A percentile compares a stretch with the other conserved stretches of the same genome.
phyloP scores from a whole-genome alignment of 2,888 invertebrate species.

The Drosophila maculinotata region DNA sequence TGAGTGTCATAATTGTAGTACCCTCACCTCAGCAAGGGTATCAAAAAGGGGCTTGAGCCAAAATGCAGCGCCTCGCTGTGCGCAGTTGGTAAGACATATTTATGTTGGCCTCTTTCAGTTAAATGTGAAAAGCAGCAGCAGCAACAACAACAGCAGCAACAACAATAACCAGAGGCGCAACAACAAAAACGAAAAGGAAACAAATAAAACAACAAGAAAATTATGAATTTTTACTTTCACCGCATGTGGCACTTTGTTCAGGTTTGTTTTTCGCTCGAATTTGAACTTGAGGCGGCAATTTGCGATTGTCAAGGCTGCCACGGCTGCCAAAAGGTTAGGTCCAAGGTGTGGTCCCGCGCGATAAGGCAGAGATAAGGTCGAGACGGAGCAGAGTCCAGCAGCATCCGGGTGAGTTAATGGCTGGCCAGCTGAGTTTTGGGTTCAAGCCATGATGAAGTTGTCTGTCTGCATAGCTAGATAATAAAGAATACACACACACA shows the following conservation, averaged over 20 bases:
- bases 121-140: conserved; percentile 50
- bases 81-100: conserved; percentile 68
- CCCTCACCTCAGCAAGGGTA: conserved; percentile 4
- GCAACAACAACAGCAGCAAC: conserved; percentile 24
- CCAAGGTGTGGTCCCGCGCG: conserved; percentile 66
- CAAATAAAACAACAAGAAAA: conserved; percentile 43
- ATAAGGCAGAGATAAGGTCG: conserved; percentile 37
- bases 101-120: conserved; percentile 66
- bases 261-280: conserved; percentile 68
- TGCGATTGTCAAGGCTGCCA: conserved; percentile 67
- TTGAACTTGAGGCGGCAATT: conserved; percentile 66
- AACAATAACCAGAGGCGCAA: conserved; percentile 11
- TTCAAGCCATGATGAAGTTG: conserved; percentile 63
- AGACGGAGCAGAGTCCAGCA: too few species aligned
- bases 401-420: conserved; percentile 20
- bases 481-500: conserved; percentile 12
- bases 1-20: neutral
- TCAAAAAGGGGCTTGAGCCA: conserved; percentile 67
- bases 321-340: conserved; percentile 62
- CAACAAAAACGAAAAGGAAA: conserved; percentile 12
- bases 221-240: conserved; percentile 84
- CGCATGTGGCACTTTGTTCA: conserved; percentile 75
- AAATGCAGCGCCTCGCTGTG: conserved; percentile 44
- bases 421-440: conserved; percentile 32
- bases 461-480: conserved; percentile 54